Conservation (phyloP, 2,888 invertebrate species). For the Orthosia incerta region DNA sequence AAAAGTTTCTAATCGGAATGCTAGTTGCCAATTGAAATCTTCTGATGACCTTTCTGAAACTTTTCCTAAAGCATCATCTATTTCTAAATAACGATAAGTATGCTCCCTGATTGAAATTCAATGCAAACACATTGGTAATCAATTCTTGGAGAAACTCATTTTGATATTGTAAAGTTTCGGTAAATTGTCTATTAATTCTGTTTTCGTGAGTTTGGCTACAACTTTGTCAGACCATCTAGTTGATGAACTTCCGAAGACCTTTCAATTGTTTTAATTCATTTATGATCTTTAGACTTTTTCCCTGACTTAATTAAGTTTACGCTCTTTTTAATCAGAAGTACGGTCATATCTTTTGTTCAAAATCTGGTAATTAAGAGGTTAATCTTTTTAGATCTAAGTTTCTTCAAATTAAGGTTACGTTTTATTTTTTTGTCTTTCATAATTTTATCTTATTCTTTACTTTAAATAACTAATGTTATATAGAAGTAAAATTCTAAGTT, state of each 20-base stretch:
- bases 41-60: constrained; percentile 2
- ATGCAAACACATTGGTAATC: constrained; percentile 3
- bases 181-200: constrained; percentile 27
- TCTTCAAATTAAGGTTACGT: too few relatives aligned
- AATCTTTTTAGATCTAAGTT: neutral
- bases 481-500: too few relatives aligned
- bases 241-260: constrained; percentile 18
- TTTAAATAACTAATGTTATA: too few relatives aligned
- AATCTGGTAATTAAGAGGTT: neutral
- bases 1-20: neutral
- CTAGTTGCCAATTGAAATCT: neutral
- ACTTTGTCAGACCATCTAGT: constrained; percentile 12
- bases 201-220: constrained; percentile 27
- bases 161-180: constrained; percentile 21
- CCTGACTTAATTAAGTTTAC: neutral
- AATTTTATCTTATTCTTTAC: too few relatives aligned
- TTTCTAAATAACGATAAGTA: neutral
- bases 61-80: neutral
- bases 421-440: too few relatives aligned
- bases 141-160: constrained; percentile 10
- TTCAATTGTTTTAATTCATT: constrained; percentile 4
- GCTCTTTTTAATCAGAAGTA: constrained; percentile 1
- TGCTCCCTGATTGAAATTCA: constrained; percentile 13
- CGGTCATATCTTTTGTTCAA: neutral
- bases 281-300: neutral